Percentiles rank a stretch among this genome's conserved stretches.
Conservation (phyloP, 1,140 invertebrate species). For the Whitmania pigra region DNA sequence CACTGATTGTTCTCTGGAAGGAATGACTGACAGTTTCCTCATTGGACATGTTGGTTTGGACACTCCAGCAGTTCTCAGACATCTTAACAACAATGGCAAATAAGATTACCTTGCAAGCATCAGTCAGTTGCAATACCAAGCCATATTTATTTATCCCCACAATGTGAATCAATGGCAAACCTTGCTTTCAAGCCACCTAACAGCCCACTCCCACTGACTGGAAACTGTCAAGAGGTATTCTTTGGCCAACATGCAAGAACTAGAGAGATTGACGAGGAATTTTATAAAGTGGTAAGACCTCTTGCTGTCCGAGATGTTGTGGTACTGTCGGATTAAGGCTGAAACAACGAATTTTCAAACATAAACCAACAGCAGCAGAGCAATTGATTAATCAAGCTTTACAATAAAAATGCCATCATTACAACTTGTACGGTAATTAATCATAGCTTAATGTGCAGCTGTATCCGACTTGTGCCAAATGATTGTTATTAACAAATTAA, state of each 20-base stretch:
- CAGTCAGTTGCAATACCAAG: too few species aligned
- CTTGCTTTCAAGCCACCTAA: conserved; percentile 46
- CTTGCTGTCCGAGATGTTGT: conserved; percentile 38
- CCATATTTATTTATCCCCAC: too few species aligned
- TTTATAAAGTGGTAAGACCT: conserved; percentile 47
- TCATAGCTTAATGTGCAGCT: too few species aligned
- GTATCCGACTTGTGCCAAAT: too few species aligned
- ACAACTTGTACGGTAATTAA: too few species aligned
- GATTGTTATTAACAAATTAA: too few species aligned
- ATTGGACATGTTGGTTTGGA: conserved; percentile 39
- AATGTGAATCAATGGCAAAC: conserved; percentile 23
- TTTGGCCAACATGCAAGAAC: conserved; percentile 38
- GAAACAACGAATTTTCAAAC: too few species aligned
- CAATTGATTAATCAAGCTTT: background rate
- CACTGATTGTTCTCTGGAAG: conserved; percentile 46
- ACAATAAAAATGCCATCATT: too few species aligned
- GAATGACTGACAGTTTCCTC: conserved; percentile 45
- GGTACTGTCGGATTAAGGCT: conserved; percentile 39
- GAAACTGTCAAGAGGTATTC: conserved; percentile 43
- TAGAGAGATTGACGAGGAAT: conserved; percentile 42
- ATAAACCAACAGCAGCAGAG: too few species aligned
- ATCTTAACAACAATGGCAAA: conserved; percentile 32
- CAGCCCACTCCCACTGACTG: conserved; percentile 46
- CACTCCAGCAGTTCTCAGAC: conserved; percentile 40
- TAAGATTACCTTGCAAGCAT: background rate